Evolutionary conservation across 2,113 vertebrate species (phyloP), one percentile per base, ranked within the genome.

Genomic region (Plectropomus leopardus): DNA sequence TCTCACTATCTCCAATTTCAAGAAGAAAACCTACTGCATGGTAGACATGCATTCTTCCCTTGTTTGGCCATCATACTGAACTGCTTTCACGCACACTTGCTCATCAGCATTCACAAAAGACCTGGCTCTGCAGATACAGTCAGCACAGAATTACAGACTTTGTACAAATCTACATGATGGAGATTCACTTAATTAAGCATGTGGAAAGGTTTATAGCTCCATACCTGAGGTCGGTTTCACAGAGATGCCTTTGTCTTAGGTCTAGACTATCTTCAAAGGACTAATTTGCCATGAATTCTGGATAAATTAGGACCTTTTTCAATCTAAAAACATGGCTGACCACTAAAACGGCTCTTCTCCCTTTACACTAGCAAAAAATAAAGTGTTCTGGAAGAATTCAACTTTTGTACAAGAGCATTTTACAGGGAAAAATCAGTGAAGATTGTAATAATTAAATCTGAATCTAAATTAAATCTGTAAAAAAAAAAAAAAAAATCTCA

Each of bases 1-100:
- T 82, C 53, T n/a, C 1, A 50, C 55, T 2, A 63, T 55, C 54
- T 75, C 42, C 15, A 34, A 44, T 74, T 50, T 78, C 44, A 63
- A 69, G 40, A 61, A 42, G 1, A 64, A 60, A 84, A 51, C 23
- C 0, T 15, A n/a, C 28, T 24, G 61, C 48, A 10, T 3, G 15
- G 17, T 34, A 26, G 4, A 77, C 6, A 76, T 21, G 42, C 11
- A 55, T 4, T 16, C 64, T 61, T 3, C 28, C 14, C 28, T 55
- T 66, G 42, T 74, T 57, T 65, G 26, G 51, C 48, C 40, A 32
- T 57, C 9, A 68, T 45, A 60, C 23, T 15, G 40, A 17, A 44
- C 26, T 36, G 59, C 51, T 71, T 26, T 50, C 4, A 59, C 3
- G 4, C 28, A 59, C 58, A 68, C 5, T 11, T 34, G 34, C 28